Percentiles rank a stretch among this genome's conserved stretches.
Conservation (phyloP, 2,888 invertebrate genomes). For the Achlya flavicornis region DNA sequence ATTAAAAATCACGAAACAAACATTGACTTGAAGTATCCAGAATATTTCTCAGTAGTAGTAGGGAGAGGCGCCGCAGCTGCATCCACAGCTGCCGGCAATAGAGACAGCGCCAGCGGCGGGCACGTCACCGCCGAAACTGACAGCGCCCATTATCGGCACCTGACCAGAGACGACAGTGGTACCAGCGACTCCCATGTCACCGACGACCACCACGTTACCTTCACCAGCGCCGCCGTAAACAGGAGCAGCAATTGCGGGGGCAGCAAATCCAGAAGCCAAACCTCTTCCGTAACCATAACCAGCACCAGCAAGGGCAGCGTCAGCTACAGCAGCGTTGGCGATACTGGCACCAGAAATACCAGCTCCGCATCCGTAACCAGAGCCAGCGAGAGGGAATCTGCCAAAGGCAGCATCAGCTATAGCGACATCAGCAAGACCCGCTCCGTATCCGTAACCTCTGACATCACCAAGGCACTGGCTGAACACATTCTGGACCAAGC, state of each 20-base stretch:
- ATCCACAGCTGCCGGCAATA: conserved; percentile 22
- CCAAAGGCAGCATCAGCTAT: conserved; percentile 15
- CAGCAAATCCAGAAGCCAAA: not conserved
- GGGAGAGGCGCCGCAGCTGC: conserved; percentile 19
- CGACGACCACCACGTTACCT: conserved; percentile 29
- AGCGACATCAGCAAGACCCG: too few species aligned
- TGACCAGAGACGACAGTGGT: conserved; percentile 13
- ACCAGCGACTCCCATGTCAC: conserved; percentile 40
- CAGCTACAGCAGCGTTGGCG: too few species aligned
- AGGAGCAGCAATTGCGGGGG: not conserved
- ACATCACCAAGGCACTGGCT: conserved; percentile 16
- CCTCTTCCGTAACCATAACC: conserved; percentile 5
- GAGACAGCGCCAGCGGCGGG: conserved; percentile 12
- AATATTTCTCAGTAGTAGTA: conserved; percentile 21
- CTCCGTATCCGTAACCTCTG: not conserved
- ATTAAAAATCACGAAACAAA: too few species aligned
- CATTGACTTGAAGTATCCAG: too few species aligned
- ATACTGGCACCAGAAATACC: not conserved
- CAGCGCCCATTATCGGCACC: conserved; percentile 11
- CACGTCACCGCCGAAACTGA: conserved; percentile 23
- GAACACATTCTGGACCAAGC: conserved; percentile 30
- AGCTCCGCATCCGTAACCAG: not conserved
- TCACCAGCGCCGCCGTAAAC: conserved; percentile 12
- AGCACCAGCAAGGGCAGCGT: not conserved
- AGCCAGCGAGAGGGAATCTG: not conserved